Conservation (phyloP, 2,797 vertebrate species). For the Podargus strigoides region DNA sequence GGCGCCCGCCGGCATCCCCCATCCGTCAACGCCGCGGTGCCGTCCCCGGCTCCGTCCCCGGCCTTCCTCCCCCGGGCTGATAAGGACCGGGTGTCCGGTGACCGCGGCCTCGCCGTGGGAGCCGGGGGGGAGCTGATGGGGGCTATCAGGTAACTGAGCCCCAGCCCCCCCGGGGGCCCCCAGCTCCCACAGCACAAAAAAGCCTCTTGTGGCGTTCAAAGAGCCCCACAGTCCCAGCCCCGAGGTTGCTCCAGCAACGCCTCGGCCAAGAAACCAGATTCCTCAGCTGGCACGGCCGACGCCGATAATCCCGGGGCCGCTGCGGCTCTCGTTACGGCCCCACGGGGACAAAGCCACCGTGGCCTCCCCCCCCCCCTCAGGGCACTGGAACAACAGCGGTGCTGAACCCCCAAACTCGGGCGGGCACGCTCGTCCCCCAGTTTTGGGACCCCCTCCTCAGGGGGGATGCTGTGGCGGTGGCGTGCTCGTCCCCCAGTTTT, state of each 20-base stretch:
- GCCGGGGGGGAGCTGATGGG: background rate
- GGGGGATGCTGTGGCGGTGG: fast-evolving
- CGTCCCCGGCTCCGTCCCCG: background rate
- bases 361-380: no score
- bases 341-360: background rate
- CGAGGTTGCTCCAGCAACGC: conserved; percentile 28
- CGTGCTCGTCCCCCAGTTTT: no score
- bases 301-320: background rate
- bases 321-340: background rate
- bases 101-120: background rate
- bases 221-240: background rate
- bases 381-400: no score
- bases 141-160: conserved; percentile 21
- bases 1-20: background rate
- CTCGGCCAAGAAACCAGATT: conserved; percentile 35
- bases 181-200: background rate
- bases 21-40: background rate
- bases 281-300: background rate
- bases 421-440: fast-evolving
- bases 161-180: background rate
- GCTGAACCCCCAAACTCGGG: background rate
- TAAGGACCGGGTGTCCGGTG: background rate
- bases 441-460: background rate
- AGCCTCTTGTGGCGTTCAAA: conserved; percentile 17
- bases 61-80: background rate